These are phyloP conservation scores for Antheraea assamensis DNA, from an alignment of 2,888 invertebrate genomes.

Conservation along the genomic window DNA sequence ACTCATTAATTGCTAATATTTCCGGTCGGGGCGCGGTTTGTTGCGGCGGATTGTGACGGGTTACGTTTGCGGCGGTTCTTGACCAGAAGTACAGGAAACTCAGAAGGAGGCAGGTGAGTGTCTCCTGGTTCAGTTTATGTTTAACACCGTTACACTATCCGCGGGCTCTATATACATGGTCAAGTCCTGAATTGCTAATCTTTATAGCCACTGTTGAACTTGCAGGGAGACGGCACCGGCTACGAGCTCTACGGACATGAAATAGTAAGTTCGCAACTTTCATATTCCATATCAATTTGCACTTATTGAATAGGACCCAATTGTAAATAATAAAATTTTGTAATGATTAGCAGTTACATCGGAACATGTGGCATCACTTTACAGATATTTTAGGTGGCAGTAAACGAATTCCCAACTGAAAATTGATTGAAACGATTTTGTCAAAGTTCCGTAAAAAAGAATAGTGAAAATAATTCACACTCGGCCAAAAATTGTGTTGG, in stretches of 20 bases:
- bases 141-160: not conserved
- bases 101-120: constrained; percentile 89
- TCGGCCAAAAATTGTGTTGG: too few species aligned
- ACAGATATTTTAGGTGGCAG: too few species aligned
- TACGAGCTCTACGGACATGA: constrained; percentile 87
- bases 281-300: not conserved
- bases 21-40: not conserved
- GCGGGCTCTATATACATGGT: not conserved
- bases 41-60: constrained; percentile 17
- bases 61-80: constrained; percentile 37
- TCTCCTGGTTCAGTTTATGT: constrained; percentile 35
- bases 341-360: too few species aligned
- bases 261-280: constrained; percentile 81
- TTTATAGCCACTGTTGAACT: constrained; percentile 82
- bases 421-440: too few species aligned
- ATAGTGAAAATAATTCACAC: too few species aligned
- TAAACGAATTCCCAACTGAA: too few species aligned
- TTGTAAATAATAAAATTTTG: too few species aligned
- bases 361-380: too few species aligned
- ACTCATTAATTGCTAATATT: not conserved
- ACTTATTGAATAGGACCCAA: not conserved
- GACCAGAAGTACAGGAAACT: constrained; percentile 92
- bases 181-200: constrained; percentile 59
- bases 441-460: too few species aligned
- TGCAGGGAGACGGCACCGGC: constrained; percentile 91